A percentile compares a stretch with the other conserved stretches of the same genome.
These are phyloP conservation scores for Drosophila antonietae DNA, from an alignment of 2,888 invertebrate species.

Conservation along the genomic window DNA sequence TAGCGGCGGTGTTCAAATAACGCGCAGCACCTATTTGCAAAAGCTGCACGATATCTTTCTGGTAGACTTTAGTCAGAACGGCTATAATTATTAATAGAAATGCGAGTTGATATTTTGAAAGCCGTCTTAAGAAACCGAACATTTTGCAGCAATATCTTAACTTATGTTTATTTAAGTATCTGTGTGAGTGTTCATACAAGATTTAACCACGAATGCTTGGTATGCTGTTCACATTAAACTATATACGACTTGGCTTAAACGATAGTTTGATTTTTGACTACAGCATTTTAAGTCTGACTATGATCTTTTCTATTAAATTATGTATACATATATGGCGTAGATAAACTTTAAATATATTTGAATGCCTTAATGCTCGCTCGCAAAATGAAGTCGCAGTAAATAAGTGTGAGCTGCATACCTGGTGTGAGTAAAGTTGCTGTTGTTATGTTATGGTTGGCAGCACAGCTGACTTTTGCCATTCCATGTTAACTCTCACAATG, in stretches of 20 bases:
- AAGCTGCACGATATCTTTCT: slow-evolving; percentile 65
- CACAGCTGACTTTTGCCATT: slow-evolving; percentile 40
- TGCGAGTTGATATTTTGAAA: slow-evolving; percentile 33
- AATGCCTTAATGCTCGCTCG: background rate
- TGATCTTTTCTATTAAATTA: background rate
- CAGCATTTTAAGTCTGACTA: too few species aligned
- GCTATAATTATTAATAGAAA: slow-evolving; percentile 44
- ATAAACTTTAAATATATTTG: background rate
- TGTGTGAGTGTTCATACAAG: background rate
- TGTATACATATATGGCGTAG: background rate
- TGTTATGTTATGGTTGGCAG: slow-evolving; percentile 1
- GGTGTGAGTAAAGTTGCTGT: background rate
- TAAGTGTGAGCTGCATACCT: slow-evolving; percentile 4
- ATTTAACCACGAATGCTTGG: background rate
- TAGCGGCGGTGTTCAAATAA: slow-evolving; percentile 28
- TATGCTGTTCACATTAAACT: slow-evolving; percentile 28
- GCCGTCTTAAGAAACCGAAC: slow-evolving; percentile 33
- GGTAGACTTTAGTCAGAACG: slow-evolving; percentile 60
- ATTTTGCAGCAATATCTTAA: slow-evolving; percentile 26
- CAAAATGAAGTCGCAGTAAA: background rate
- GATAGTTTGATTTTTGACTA: too few species aligned
- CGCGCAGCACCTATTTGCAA: slow-evolving; percentile 31
- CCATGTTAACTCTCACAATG: background rate
- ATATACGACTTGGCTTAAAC: too few species aligned
- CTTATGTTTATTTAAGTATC: slow-evolving; percentile 3